phyloP scores from a whole-genome alignment of 53 echinoderm and acorn worm genomes.

The Antedon mediterranea region DNA sequence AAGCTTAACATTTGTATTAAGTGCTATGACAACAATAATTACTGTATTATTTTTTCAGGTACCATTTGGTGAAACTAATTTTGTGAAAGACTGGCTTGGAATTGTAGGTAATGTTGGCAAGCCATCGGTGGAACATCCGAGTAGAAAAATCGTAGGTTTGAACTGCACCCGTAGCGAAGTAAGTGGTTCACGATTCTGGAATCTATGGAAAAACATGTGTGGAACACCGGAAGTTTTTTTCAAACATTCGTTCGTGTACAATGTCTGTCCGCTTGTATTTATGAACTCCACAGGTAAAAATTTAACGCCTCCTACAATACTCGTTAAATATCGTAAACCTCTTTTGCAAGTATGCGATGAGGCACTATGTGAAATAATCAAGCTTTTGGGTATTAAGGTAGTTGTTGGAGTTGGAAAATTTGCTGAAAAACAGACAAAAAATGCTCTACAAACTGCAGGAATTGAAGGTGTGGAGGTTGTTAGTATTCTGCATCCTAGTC shows the following conservation, averaged over 20 bases:
- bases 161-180: constrained; percentile 74
- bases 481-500: constrained; percentile 74
- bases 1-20: too few relatives aligned
- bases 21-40: too few relatives aligned
- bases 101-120: constrained; percentile 77
- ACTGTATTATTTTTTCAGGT: constrained; percentile 64
- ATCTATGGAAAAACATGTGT: constrained; percentile 72
- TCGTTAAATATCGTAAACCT: constrained; percentile 33
- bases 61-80: constrained; percentile 82
- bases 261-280: constrained; percentile 89
- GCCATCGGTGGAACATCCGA: constrained; percentile 85
- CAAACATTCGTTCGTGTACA: constrained; percentile 70
- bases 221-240: constrained; percentile 75
- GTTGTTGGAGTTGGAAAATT: constrained; percentile 91
- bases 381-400: constrained; percentile 48
- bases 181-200: constrained; percentile 89
- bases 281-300: constrained; percentile 79
- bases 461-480: constrained; percentile 57
- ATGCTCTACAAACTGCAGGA: constrained; percentile 40
- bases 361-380: constrained; percentile 51
- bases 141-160: constrained; percentile 63
- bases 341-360: constrained; percentile 55
- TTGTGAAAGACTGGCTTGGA: constrained; percentile 71
- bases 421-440: constrained; percentile 54
- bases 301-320: constrained; percentile 62